Evolutionary conservation across 2,113 vertebrate genomes (phyloP).

Genomic region (Meriones unguiculatus): DNA sequence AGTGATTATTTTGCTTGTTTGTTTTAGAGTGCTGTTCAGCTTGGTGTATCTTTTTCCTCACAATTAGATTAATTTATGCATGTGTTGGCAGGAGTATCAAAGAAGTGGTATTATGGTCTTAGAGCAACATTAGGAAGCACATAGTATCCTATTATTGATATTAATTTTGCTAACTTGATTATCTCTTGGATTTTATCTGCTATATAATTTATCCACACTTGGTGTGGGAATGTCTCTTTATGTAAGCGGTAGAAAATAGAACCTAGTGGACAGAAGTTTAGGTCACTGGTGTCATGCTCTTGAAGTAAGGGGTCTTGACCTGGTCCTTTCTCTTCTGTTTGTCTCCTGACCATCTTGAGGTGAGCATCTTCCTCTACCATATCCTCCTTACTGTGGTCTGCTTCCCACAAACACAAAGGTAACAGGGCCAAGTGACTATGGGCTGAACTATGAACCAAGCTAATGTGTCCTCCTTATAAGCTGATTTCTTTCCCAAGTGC

Average conservation of each 20-base stretch:
- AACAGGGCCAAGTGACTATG: neutral
- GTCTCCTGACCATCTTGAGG: neutral
- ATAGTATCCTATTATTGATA: neutral
- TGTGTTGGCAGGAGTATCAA: neutral
- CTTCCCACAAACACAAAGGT: neutral
- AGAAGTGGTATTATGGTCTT: neutral
- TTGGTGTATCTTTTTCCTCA: neutral
- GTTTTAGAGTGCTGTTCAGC: neutral
- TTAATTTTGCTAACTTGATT: neutral
- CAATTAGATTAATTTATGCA: neutral
- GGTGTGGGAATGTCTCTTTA: neutral
- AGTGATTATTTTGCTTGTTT: neutral
- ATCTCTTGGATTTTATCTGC: neutral
- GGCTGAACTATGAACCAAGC: neutral
- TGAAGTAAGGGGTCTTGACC: neutral
- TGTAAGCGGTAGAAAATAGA: neutral
- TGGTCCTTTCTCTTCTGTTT: neutral
- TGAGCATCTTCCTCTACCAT: neutral
- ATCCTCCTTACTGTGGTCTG: neutral
- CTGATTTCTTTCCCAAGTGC: neutral
- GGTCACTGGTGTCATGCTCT: neutral
- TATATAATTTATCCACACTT: neutral
- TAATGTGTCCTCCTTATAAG: neutral
- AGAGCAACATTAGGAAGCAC: neutral
- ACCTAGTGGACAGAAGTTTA: neutral